phyloP scores from a whole-genome alignment of 2,113 vertebrate species.

The Pagrus major region DNA sequence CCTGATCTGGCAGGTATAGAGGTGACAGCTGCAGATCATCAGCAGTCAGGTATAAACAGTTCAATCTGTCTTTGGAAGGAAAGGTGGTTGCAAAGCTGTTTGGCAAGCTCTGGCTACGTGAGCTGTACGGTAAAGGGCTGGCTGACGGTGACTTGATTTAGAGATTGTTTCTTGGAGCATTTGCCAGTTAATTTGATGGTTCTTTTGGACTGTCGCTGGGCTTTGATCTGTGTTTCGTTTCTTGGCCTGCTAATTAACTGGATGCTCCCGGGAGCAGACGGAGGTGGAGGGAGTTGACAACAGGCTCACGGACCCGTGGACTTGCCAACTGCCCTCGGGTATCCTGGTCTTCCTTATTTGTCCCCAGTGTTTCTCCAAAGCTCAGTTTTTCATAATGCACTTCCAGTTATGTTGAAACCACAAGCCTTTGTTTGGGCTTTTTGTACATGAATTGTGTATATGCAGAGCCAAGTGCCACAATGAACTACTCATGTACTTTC shows the following conservation, averaged over 20 bases:
- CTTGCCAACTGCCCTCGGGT: conserved; percentile 32
- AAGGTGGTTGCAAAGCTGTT: conserved; percentile 46
- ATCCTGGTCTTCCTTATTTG: conserved; percentile 1
- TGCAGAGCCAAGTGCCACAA: not conserved
- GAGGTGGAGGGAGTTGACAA: conserved; percentile 34
- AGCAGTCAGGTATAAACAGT: conserved; percentile 23
- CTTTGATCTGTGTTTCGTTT: conserved; percentile 46
- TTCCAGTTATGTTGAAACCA: not conserved
- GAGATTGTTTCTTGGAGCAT: conserved; percentile 24
- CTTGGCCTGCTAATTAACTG: conserved; percentile 46
- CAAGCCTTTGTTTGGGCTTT: not conserved
- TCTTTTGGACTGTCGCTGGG: conserved; percentile 39
- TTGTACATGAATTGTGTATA: not conserved
- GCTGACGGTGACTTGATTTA: conserved; percentile 37
- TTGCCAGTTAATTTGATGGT: conserved; percentile 47
- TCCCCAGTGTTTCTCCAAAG: not conserved
- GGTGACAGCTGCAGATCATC: conserved; percentile 36
- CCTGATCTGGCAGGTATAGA: conserved; percentile 11
- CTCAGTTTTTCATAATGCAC: not conserved
- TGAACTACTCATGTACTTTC: not conserved
- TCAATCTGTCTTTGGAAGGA: conserved; percentile 26
- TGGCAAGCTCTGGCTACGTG: conserved; percentile 15
- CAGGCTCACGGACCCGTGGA: conserved; percentile 5
- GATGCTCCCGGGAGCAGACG: conserved; percentile 9
- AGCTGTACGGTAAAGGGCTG: conserved; percentile 32